These are phyloP conservation scores for Ibycter americanus DNA, from an alignment of 2,797 vertebrate genomes.

Conservation along the genomic window DNA sequence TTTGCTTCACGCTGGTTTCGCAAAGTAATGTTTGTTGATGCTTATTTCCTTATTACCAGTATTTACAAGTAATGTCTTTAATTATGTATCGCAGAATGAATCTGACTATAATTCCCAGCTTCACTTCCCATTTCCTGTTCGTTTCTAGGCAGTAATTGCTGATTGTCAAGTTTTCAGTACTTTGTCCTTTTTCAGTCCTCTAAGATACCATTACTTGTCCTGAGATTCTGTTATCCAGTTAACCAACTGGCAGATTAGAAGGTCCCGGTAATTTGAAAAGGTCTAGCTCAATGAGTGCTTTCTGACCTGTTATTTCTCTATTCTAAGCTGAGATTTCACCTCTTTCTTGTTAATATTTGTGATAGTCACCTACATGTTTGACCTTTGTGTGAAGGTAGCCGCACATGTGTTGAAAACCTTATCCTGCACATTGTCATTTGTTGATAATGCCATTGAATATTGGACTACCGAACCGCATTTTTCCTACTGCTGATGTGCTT, in stretches of 20 bases:
- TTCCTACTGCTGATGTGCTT: neutral
- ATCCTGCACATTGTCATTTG: neutral
- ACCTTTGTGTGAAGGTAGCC: neutral
- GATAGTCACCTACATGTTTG: neutral
- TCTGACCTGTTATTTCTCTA: neutral
- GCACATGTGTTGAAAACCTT: rapidly evolving
- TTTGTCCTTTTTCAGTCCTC: neutral
- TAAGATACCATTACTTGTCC: neutral
- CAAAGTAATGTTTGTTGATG: neutral
- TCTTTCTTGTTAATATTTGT: neutral
- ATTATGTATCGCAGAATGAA: neutral
- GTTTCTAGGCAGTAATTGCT: neutral
- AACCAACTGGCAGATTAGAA: neutral
- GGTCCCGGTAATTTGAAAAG: neutral
- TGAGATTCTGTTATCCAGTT: neutral
- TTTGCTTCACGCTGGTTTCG: neutral
- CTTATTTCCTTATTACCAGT: neutral
- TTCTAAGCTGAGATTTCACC: neutral
- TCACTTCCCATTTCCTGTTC: neutral
- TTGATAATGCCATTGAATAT: neutral
- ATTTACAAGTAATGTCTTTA: neutral
- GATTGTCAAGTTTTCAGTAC: neutral
- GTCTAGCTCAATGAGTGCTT: neutral
- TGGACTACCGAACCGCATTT: neutral
- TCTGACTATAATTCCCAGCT: neutral